Conservation (phyloP, 1,140 invertebrate genomes). For the Phocides pigmalion region DNA sequence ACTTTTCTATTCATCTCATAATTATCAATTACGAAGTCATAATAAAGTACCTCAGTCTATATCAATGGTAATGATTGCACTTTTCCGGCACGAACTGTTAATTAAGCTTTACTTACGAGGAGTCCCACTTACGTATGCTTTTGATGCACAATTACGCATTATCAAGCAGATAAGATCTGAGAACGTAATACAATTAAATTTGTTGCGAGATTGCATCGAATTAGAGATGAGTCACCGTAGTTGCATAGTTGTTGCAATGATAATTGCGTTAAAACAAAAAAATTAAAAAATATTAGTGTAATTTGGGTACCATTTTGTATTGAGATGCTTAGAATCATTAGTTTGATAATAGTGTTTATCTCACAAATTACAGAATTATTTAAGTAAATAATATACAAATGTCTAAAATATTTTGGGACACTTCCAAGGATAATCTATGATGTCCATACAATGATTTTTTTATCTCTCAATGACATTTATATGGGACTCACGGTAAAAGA, state of each 20-base stretch:
- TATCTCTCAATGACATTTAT: too few relatives aligned
- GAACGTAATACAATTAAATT: conserved; percentile 1
- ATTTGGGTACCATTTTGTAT: not conserved
- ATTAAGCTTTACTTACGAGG: not conserved
- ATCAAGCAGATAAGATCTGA: conserved; percentile 1
- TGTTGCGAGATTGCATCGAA: conserved; percentile 2
- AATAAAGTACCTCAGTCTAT: not conserved
- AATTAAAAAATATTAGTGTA: too few relatives aligned
- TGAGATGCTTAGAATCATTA: too few relatives aligned
- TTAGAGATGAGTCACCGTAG: not conserved
- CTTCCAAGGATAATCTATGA: too few relatives aligned
- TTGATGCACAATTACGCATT: conserved; percentile 14
- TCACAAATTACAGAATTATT: too few relatives aligned
- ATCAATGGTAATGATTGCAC: not conserved
- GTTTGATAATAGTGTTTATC: too few relatives aligned
- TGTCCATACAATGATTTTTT: too few relatives aligned
- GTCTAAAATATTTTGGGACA: too few relatives aligned
- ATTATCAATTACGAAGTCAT: not conserved
- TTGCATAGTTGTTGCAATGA: not conserved
- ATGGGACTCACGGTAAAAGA: too few relatives aligned
- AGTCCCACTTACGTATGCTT: conserved; percentile 1
- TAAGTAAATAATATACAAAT: too few relatives aligned
- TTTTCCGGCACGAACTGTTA: conserved; percentile 4
- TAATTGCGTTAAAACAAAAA: too few relatives aligned
- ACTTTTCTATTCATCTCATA: too few relatives aligned